Base-by-base conservation (phyloP, 2,888 invertebrate species). In the Diarsia brunnea region DNA sequence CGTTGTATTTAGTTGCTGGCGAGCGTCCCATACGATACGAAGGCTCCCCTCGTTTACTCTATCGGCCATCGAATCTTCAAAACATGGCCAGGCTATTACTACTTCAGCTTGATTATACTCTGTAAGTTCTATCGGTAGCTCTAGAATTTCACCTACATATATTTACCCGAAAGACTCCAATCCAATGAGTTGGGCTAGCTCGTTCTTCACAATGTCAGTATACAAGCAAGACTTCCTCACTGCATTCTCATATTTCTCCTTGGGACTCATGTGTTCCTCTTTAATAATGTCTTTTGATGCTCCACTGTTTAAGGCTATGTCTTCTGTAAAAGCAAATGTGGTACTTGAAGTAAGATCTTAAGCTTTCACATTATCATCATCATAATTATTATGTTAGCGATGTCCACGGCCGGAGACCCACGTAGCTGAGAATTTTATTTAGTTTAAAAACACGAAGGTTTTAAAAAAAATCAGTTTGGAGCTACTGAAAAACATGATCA, bases 241-340 rank as follows among this genome's bases (percentile, higher is more conserved):
- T 21, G 98, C 97, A 89, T 98, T 97, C 90, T 98, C 98, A 90
- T 98, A 98, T 81, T 97, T 97, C 88, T 98, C 98, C 89, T 98
- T 98, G 85, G 98, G 98, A 70, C 98, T 98, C 85, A 98, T 94
- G 91, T 98, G 98, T 84, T 98, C 98, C 38, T 97, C 96, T 4
- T 98, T 98, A 14, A 97, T 91, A 53, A 93, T 93, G 84, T 98
- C 98, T 86, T 95, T 92, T 21, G 98, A 92, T 11, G 97, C 97
- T 0, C 98, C 98, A 91, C 97, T 93, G 38, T 95, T 95, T 0
- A 96, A 78, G 0, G 94, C 90, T 60, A 93, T 86, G 21, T 92
- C 88, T 90, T 96, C 96, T 96, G 85, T 21, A 84, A 83, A 31
- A 45, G 5, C 4, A 74, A 70, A 49, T 64, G 10, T 27, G 3